Percentiles rank a stretch among this genome's conserved stretches.
Conservation (phyloP, 2,888 invertebrate genomes). For the Lamellibrachia columna region DNA sequence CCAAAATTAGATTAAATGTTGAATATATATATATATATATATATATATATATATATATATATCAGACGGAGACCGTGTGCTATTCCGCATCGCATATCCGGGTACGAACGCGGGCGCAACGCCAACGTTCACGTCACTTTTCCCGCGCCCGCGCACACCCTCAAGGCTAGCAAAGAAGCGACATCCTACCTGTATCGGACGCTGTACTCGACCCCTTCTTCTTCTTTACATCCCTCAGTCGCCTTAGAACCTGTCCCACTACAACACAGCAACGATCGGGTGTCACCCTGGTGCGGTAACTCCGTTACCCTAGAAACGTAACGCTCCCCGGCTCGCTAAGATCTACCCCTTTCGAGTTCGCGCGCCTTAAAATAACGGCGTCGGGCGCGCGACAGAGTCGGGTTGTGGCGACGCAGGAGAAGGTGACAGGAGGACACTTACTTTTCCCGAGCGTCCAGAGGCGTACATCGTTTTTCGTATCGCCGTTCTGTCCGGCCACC, state of each 20-base stretch:
- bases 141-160: not conserved
- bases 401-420: not conserved
- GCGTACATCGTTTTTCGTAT: constrained; percentile 2
- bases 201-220: not conserved
- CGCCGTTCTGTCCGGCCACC: not conserved
- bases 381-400: not conserved
- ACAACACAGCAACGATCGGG: not conserved
- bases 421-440: not conserved
- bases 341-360: not conserved
- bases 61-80: not conserved
- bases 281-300: not conserved
- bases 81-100: not conserved
- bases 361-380: not conserved
- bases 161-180: not conserved
- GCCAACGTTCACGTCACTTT: constrained; percentile 10
- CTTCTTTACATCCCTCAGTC: not conserved
- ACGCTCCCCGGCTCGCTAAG: not conserved
- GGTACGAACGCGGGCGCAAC: not conserved
- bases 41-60: no score
- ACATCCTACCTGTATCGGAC: not conserved
- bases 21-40: no score
- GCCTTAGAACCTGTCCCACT: not conserved
- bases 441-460: constrained; percentile 5
- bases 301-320: no score
- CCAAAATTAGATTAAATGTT: no score